phyloP scores from a whole-genome alignment of 2,797 vertebrate species.

The Mormyrops attenuatus region DNA sequence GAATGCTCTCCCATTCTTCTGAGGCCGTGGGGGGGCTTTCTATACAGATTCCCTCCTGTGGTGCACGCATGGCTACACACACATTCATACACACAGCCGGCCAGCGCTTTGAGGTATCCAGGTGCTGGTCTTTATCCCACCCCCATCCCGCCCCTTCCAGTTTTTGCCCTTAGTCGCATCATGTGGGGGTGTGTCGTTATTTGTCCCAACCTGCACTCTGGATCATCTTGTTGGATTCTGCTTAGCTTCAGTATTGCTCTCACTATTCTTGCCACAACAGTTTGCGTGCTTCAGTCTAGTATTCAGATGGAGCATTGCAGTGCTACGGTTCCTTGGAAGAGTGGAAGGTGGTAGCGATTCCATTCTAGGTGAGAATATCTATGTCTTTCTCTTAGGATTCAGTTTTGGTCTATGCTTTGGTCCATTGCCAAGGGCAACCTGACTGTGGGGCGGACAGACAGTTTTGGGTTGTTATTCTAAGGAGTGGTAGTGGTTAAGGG shows the following conservation, averaged over 20 bases:
- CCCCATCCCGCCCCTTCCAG: conserved; percentile 38
- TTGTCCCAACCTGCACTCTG: conserved; percentile 66
- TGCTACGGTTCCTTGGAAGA: neutral
- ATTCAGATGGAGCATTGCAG: neutral
- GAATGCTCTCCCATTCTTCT: neutral
- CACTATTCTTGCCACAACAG: neutral
- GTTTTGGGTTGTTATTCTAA: neutral
- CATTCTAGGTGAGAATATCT: neutral
- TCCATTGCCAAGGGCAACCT: neutral
- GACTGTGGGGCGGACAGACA: neutral
- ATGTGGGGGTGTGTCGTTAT: conserved; percentile 58
- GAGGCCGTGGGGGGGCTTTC: neutral
- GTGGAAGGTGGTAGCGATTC: neutral
- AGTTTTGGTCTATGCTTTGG: neutral
- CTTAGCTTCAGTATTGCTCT: neutral
- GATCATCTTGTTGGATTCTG: conserved; percentile 38
- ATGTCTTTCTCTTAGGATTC: neutral
- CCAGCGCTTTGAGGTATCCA: conserved; percentile 26
- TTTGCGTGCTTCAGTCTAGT: neutral
- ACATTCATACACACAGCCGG: neutral
- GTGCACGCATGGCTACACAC: neutral
- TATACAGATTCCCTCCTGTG: neutral
- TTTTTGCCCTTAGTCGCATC: conserved; percentile 29
- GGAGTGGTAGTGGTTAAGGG: neutral
- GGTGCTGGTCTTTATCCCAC: conserved; percentile 40